Percentiles rank a stretch among this genome's conserved stretches.
Evolutionary conservation across 2,797 vertebrate genomes (phyloP).

Genomic region (Euthynnus affinis): DNA sequence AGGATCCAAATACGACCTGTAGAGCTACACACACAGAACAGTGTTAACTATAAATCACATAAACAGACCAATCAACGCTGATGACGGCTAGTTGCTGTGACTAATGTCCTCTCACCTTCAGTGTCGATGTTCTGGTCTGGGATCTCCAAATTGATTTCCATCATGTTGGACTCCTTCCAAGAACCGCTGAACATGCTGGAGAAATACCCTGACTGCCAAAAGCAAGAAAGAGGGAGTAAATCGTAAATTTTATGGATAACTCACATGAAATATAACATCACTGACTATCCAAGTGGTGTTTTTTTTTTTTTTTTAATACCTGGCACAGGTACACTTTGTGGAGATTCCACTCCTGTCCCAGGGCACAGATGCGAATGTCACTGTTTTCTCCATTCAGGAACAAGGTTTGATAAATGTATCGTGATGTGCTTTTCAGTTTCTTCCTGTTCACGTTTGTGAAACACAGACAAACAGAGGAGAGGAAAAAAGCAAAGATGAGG

Average conservation of each 20-base stretch:
- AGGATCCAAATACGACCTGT: slow-evolving; percentile 96
- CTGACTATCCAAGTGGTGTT: background rate
- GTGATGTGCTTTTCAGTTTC: slow-evolving; percentile 96
- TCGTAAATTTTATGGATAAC: background rate
- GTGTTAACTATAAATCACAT: background rate
- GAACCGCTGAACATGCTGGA: slow-evolving; percentile 99
- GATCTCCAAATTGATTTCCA: slow-evolving; percentile 95
- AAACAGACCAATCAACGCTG: background rate
- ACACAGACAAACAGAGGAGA: slow-evolving; percentile 8
- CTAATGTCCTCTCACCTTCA: slow-evolving; percentile 88
- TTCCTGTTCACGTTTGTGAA: slow-evolving; percentile 85
- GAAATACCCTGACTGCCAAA: slow-evolving; percentile 95
- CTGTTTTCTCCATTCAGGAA: slow-evolving; percentile 98
- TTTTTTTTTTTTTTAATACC: slow-evolving; percentile 85
- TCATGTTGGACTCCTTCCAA: slow-evolving; percentile 98
- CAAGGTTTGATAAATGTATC: slow-evolving; percentile 97
- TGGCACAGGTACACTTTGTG: slow-evolving; percentile 98
- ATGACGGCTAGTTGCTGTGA: background rate
- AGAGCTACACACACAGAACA: slow-evolving; percentile 85
- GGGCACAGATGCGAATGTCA: slow-evolving; percentile 94
- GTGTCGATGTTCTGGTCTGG: slow-evolving; percentile 98
- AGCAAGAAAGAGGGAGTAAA: background rate
- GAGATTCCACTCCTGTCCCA: slow-evolving; percentile 97
- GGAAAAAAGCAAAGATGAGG: slow-evolving; percentile 15
- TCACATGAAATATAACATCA: background rate